phyloP scores from a whole-genome alignment of 1,140 invertebrate genomes.

The Zaprionus davidi region DNA sequence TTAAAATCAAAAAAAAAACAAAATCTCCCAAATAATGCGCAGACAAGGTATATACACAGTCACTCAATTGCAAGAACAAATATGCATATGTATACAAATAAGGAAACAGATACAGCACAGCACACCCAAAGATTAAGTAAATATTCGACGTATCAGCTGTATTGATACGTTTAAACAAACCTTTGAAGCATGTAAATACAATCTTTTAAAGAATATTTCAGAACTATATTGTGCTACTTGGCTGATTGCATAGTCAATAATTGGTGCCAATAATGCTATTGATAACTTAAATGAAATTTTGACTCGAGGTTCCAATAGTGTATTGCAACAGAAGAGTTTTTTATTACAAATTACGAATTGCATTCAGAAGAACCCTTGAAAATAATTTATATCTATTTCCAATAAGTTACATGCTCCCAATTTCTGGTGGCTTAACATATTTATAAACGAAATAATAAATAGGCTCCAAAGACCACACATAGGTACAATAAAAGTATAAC shows the following conservation, averaged over 20 bases:
- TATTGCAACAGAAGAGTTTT: neutral
- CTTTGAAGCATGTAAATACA: neutral
- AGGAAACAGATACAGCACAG: slow-evolving; percentile 4
- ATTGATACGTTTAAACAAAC: neutral
- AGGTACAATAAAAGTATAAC: neutral
- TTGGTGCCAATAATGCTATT: neutral
- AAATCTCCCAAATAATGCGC: neutral
- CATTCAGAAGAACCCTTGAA: neutral
- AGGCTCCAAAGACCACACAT: neutral
- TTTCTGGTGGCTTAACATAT: neutral
- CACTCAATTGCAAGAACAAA: slow-evolving; percentile 10
- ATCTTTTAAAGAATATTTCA: neutral
- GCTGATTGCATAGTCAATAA: neutral
- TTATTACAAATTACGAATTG: neutral
- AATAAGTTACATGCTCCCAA: neutral
- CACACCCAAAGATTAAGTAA: neutral
- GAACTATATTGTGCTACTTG: neutral
- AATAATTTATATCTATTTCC: neutral
- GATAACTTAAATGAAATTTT: neutral
- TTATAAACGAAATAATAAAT: neutral
- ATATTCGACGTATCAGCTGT: neutral
- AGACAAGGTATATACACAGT: neutral
- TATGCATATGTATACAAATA: neutral
- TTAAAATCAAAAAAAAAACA: slow-evolving; percentile 22
- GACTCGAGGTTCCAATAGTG: neutral